Evolutionary conservation across 1,140 invertebrate species (phyloP).

Genomic region (Drosophila virilis): DNA sequence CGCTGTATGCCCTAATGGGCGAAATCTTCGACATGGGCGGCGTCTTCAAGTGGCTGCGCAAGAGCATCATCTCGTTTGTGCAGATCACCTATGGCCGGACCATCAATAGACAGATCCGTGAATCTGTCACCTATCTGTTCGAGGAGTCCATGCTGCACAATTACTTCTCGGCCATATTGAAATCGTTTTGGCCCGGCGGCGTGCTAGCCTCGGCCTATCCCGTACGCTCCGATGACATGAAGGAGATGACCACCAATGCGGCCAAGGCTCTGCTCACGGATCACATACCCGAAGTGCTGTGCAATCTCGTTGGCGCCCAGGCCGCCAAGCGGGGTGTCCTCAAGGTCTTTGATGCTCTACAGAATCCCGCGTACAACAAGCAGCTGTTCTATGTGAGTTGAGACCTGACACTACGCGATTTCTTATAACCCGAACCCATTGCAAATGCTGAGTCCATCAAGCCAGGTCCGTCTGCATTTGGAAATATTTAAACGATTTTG

Average conservation of each 20-base stretch:
- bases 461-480: too few species aligned
- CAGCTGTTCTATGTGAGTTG: slow-evolving; percentile 95
- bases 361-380: slow-evolving; percentile 94
- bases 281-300: slow-evolving; percentile 91
- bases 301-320: slow-evolving; percentile 93
- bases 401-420: too few species aligned
- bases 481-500: too few species aligned
- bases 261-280: slow-evolving; percentile 86
- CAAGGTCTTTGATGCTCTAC: slow-evolving; percentile 94
- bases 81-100: slow-evolving; percentile 96
- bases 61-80: slow-evolving; percentile 95
- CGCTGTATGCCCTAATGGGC: slow-evolving; percentile 92
- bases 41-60: slow-evolving; percentile 93
- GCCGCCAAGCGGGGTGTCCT: slow-evolving; percentile 92
- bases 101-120: slow-evolving; percentile 95
- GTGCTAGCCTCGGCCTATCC: slow-evolving; percentile 86
- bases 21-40: slow-evolving; percentile 96
- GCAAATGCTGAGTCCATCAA: too few species aligned
- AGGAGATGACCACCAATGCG: slow-evolving; percentile 85
- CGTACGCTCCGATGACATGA: slow-evolving; percentile 89
- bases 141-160: slow-evolving; percentile 96
- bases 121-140: slow-evolving; percentile 93
- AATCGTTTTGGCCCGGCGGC: slow-evolving; percentile 95
- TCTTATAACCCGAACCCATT: too few species aligned
- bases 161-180: slow-evolving; percentile 92